Base-by-base conservation (phyloP, 2,797 vertebrate species). In the Poeciliopsis presidionis region DNA sequence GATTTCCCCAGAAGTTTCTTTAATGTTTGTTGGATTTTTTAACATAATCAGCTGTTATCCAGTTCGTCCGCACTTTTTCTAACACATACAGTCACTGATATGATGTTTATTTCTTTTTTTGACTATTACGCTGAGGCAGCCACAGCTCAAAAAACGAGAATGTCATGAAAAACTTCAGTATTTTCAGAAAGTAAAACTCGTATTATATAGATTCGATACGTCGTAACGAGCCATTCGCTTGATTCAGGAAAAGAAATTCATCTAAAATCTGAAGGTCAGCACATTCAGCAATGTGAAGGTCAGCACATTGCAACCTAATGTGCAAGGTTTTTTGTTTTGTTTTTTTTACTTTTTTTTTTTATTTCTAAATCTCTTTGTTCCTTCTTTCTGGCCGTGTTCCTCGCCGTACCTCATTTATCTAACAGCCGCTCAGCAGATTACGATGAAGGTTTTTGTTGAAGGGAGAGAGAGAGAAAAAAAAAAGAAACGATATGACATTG, bases 1-100 rank as follows among this genome's bases (percentile, higher is more conserved):
- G 88, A 88, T 90, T 85, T 86, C 84, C 55, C 67, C 76, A 39
- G 30, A 59, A 45, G 55, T 45, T 70, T 82, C 74, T 75, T 82
- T 72, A 30, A 30, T 18, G 61, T 72, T 75, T 72, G 63, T 83
- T 74, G 77, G 61, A 71, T 6, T 33, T 85, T 79, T 57, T 69
- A 72, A 57, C 78, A 84, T 78, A 53, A 77, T 51, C 12, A 28
- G 53, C 41, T 77, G 76, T 69, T 63, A 79, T 79, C 72, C 75
- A 77, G 81, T 74, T 59, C 46, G 20, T 73, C 69, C 3, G 53
- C 84, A 77, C 59, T 88, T 55, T 79, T 69, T 74, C 61, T n/a
- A 16, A 61, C 69, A 79, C 69, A 33, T 81, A 75, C 69, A 73
- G 75, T 33, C 71, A 12, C 9, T 13, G 25, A 14, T 73, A 4